These are phyloP conservation scores for Geotrypetes seraphini DNA, from an alignment of 2,797 vertebrate species.

Conservation along the genomic window DNA sequence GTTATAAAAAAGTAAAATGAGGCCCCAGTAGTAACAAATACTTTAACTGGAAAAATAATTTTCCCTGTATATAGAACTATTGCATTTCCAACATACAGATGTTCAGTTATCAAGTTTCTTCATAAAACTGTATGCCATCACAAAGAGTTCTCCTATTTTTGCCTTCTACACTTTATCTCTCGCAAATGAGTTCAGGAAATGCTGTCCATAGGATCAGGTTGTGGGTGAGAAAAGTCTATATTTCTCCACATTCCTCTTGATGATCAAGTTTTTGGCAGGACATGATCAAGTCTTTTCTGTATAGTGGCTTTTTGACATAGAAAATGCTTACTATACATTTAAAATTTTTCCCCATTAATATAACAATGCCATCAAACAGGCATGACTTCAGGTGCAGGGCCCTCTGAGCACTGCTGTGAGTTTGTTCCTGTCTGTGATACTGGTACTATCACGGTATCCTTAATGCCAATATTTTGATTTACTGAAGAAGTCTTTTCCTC, in stretches of 20 bases:
- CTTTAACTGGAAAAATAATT: constrained; percentile 9
- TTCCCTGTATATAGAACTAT: constrained; percentile 28
- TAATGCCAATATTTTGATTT: constrained; percentile 45
- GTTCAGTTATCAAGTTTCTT: too few relatives aligned
- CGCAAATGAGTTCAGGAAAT: constrained; percentile 25
- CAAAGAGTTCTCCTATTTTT: too few relatives aligned
- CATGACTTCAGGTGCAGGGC: constrained; percentile 43
- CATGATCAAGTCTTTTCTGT: constrained; percentile 23
- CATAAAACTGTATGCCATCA: too few relatives aligned
- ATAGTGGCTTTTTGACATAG: constrained; percentile 19
- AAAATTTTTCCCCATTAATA: not conserved
- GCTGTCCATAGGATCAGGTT: constrained; percentile 13
- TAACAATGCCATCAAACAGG: constrained; percentile 53
- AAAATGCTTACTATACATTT: constrained; percentile 13
- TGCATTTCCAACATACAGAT: constrained; percentile 1
- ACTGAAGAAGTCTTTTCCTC: constrained; percentile 55
- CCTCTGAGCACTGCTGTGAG: constrained; percentile 27
- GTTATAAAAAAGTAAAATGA: constrained; percentile 7
- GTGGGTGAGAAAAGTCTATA: constrained; percentile 17
- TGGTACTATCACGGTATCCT: constrained; percentile 57
- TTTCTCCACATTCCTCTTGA: constrained; percentile 20
- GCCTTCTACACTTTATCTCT: constrained; percentile 27
- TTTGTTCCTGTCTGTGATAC: constrained; percentile 49
- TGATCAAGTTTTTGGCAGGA: constrained; percentile 1
- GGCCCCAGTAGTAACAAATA: constrained; percentile 33